Evolutionary conservation across 2,113 vertebrate species (phyloP).

Genomic region (Hydropotes inermis): DNA sequence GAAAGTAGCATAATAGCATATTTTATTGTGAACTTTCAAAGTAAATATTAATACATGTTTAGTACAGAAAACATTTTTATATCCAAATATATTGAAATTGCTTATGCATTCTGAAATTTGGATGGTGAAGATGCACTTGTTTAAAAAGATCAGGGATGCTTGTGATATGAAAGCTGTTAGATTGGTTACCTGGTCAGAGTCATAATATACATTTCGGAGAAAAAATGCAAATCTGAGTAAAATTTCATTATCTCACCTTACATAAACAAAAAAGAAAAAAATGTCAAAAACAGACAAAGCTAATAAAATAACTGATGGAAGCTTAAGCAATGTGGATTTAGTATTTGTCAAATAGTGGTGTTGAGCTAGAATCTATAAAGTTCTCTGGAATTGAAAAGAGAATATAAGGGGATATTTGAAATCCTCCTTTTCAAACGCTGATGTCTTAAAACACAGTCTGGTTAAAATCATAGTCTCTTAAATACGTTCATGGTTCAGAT

Average conservation of each 20-base stretch:
- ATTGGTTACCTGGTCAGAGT: neutral
- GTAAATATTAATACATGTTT: neutral
- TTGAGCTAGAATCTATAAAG: neutral
- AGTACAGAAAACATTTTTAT: neutral
- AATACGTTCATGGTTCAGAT: slow-evolving; percentile 15
- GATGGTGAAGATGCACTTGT: neutral
- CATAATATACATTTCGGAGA: neutral
- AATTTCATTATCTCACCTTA: neutral
- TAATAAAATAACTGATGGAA: neutral
- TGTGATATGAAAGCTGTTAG: neutral
- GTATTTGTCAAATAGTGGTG: neutral
- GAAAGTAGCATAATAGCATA: neutral
- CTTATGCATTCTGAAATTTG: neutral
- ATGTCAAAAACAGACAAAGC: neutral
- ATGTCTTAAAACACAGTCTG: neutral
- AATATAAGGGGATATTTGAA: neutral
- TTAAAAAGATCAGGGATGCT: neutral
- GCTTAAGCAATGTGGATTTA: neutral
- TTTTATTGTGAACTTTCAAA: neutral
- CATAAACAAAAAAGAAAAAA: neutral
- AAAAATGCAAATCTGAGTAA: neutral
- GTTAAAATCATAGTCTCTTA: slow-evolving; percentile 46
- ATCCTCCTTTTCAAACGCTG: neutral
- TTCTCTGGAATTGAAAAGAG: neutral
- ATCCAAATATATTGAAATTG: neutral